phyloP scores from a whole-genome alignment of 2,797 vertebrate species.

The Pseudochirops corinnae region DNA sequence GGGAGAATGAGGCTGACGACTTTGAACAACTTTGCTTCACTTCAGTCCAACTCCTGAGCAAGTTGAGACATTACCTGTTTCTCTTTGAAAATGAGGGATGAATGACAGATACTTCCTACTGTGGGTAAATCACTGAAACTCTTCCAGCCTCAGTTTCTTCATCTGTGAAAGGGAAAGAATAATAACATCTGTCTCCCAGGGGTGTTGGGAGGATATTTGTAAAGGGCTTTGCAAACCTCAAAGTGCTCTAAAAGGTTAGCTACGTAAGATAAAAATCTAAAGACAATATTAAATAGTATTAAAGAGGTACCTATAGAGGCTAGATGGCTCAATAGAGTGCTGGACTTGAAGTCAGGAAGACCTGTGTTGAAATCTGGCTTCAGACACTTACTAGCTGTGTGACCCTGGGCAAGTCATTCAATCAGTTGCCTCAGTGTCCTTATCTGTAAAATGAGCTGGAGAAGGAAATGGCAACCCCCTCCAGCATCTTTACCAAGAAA shows the following conservation, averaged over 20 bases:
- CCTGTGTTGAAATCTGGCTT: background rate
- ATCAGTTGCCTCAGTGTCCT: background rate
- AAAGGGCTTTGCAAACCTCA: background rate
- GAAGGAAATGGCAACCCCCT: background rate
- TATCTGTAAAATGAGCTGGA: background rate
- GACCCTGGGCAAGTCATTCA: background rate
- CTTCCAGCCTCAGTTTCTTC: background rate
- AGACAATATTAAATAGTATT: background rate
- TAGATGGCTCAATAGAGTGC: background rate
- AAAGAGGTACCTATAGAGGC: background rate
- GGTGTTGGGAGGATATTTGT: background rate
- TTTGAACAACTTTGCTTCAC: background rate
- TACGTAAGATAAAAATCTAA: background rate
- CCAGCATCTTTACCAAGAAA: background rate
- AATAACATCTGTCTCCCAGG: background rate
- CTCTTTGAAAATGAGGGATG: background rate
- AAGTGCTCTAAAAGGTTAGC: background rate
- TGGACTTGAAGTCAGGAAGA: background rate
- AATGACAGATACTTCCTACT: background rate
- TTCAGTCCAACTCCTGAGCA: background rate
- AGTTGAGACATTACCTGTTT: background rate
- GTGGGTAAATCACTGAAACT: background rate
- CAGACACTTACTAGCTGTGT: background rate
- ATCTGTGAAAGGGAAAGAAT: background rate
- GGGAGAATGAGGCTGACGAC: background rate